A percentile compares a stretch with the other conserved stretches of the same genome.
Evolutionary conservation across 1,140 invertebrate genomes (phyloP).

Genomic region (Drosophila truncata): DNA sequence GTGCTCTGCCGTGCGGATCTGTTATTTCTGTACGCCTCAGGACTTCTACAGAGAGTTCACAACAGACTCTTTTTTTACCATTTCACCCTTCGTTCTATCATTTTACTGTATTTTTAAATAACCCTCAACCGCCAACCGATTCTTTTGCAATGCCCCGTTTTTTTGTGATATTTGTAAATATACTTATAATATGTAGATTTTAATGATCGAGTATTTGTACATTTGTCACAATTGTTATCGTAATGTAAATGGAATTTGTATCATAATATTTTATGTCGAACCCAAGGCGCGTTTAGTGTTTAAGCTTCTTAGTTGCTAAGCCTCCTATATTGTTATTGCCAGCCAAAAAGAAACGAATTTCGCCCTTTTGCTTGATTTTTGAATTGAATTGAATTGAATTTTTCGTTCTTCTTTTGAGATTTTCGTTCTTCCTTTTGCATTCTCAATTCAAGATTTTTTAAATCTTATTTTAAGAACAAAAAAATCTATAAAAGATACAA

Average conservation of each 20-base stretch:
- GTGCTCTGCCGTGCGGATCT: slow-evolving; percentile 14
- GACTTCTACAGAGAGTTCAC: slow-evolving; percentile 47
- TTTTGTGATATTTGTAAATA: slow-evolving; percentile 81
- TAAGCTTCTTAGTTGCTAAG: slow-evolving; percentile 38
- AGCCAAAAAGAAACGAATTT: slow-evolving; percentile 39
- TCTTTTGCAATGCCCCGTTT: slow-evolving; percentile 48
- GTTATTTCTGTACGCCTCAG: slow-evolving; percentile 49
- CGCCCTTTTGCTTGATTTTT: slow-evolving; percentile 23
- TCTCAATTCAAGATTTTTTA: too few relatives aligned
- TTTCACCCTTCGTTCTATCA: slow-evolving; percentile 18
- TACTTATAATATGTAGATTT: slow-evolving; percentile 51
- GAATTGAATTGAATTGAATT: too few relatives aligned
- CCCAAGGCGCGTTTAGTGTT: slow-evolving; percentile 28
- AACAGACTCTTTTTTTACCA: slow-evolving; percentile 44
- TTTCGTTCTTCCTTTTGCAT: too few relatives aligned
- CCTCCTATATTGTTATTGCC: slow-evolving; percentile 23
- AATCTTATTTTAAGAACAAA: too few relatives aligned
- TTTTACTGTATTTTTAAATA: slow-evolving; percentile 3
- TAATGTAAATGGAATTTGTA: slow-evolving; percentile 56
- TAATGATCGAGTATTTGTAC: slow-evolving; percentile 54
- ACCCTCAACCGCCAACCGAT: slow-evolving; percentile 10
- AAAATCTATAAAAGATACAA: too few relatives aligned
- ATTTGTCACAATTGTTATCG: slow-evolving; percentile 66
- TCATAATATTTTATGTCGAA: slow-evolving; percentile 28
- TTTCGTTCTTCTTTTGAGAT: too few relatives aligned